phyloP scores from a whole-genome alignment of 2,797 vertebrate genomes.

The Prionace glauca region DNA sequence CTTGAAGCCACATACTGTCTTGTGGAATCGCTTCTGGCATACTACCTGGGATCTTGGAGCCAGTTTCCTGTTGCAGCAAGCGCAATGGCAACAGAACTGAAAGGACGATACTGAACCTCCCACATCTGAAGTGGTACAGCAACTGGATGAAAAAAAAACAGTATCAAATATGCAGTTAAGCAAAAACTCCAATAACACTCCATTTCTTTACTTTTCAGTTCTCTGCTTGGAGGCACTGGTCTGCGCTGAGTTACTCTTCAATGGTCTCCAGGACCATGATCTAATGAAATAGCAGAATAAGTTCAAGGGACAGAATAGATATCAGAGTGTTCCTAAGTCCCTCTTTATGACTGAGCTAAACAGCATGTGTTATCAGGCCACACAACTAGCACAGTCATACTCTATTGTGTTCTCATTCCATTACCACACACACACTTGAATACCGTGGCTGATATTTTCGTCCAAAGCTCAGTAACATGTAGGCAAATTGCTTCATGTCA shows the following conservation, averaged over 20 bases:
- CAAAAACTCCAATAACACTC: background rate
- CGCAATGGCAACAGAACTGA: constrained; percentile 1
- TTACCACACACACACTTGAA: background rate
- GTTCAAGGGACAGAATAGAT: background rate
- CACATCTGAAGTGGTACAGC: constrained; percentile 33
- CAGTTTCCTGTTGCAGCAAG: constrained; percentile 37
- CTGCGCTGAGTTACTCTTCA: background rate
- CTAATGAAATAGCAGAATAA: background rate
- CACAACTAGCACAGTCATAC: background rate
- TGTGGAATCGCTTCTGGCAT: background rate
- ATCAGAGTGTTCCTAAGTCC: no score
- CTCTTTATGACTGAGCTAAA: background rate
- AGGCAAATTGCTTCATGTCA: background rate
- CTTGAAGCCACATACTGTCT: background rate
- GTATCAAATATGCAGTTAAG: background rate
- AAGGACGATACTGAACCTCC: constrained; percentile 33
- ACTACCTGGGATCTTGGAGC: constrained; percentile 20
- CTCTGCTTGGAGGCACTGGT: background rate
- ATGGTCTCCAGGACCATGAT: background rate
- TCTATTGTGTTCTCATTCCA: background rate
- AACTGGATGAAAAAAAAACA: background rate
- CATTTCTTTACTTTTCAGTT: background rate
- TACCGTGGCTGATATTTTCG: background rate
- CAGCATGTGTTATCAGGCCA: background rate
- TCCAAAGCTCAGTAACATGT: background rate